phyloP scores from a whole-genome alignment of 2,113 vertebrate species.

The Microcebus tavaratra region DNA sequence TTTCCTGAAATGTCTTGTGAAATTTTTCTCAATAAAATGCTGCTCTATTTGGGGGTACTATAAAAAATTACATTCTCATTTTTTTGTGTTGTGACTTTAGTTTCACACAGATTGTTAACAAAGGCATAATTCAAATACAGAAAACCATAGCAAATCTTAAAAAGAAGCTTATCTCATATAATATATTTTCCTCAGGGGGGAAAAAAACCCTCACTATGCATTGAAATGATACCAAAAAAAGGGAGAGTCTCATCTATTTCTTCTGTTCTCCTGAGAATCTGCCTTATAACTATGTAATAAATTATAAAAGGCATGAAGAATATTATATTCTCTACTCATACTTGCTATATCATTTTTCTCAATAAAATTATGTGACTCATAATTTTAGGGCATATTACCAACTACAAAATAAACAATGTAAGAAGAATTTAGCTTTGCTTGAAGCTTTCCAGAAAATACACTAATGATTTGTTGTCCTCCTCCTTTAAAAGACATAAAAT shows the following conservation, averaged over 20 bases:
- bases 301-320: background rate
- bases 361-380: background rate
- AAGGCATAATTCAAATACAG: background rate
- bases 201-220: background rate
- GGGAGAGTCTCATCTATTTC: background rate
- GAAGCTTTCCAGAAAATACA: background rate
- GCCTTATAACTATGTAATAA: background rate
- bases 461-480: background rate
- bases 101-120: background rate
- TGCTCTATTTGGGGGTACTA: background rate
- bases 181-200: background rate
- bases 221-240: background rate
- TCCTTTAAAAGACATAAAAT: background rate
- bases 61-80: background rate
- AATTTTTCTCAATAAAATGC: background rate
- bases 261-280: constrained; percentile 8
- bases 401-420: background rate
- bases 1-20: background rate
- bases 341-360: background rate
- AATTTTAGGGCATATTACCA: background rate
- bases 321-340: background rate
- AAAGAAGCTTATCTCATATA: background rate
- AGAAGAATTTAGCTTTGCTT: background rate
- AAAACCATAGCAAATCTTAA: background rate
- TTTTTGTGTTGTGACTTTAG: background rate